Evolutionary conservation across 2,888 invertebrate genomes (phyloP).

Genomic region (Sinodicranocentrus sp.): DNA sequence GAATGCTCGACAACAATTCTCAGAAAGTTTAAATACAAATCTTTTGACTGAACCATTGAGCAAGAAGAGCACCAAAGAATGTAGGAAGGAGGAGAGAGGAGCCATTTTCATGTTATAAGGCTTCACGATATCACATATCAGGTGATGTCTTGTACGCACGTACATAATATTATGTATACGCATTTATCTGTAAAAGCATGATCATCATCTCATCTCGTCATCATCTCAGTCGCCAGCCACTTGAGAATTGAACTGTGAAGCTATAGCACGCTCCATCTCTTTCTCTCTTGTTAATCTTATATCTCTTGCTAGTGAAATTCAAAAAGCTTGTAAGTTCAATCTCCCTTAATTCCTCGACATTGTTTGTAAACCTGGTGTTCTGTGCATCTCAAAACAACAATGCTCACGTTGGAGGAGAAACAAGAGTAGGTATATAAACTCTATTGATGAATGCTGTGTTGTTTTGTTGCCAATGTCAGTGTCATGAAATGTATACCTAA

Average conservation of each 20-base stretch:
- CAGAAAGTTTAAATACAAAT: not conserved
- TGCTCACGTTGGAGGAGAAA: too few relatives aligned
- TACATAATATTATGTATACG: slow-evolving; percentile 15
- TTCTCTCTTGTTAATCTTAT: slow-evolving; percentile 25
- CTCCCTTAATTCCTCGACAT: slow-evolving; percentile 37
- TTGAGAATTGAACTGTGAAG: slow-evolving; percentile 53
- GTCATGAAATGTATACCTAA: slow-evolving; percentile 18
- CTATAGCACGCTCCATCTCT: slow-evolving; percentile 68
- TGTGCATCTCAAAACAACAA: slow-evolving; percentile 40
- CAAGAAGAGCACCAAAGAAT: slow-evolving; percentile 15
- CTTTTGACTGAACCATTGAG: not conserved
- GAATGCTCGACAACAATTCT: not conserved
- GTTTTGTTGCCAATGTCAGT: slow-evolving; percentile 26
- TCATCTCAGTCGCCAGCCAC: slow-evolving; percentile 46
- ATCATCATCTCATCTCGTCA: slow-evolving; percentile 52
- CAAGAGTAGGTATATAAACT: not conserved
- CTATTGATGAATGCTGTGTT: slow-evolving; percentile 50
- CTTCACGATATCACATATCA: slow-evolving; percentile 17
- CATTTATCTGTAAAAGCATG: slow-evolving; percentile 40
- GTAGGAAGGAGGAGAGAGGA: not conserved
- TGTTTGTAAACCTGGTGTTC: not conserved
- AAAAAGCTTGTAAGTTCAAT: slow-evolving; percentile 25
- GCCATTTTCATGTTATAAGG: slow-evolving; percentile 21
- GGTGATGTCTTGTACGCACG: not conserved
- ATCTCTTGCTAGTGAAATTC: slow-evolving; percentile 28